A percentile compares a stretch with the other conserved stretches of the same genome.
Conservation (phyloP, 2,113 vertebrate genomes). For the Gopherus evgoodei region DNA sequence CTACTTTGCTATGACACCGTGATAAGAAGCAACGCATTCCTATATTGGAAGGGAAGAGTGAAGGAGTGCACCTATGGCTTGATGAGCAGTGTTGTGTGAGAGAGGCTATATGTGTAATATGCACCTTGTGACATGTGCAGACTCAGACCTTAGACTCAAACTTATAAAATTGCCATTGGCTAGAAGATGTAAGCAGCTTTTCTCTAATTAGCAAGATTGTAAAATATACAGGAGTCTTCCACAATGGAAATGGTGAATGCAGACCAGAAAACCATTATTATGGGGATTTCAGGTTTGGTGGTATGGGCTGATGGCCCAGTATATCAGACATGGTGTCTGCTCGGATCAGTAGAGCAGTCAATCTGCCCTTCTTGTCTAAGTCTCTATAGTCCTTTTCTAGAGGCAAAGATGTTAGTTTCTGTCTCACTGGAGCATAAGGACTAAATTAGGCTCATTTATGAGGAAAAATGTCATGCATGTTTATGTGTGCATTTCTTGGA, state of each 20-base stretch:
- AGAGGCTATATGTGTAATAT: neutral
- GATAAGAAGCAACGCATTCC: neutral
- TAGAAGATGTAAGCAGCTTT: slow-evolving; percentile 58
- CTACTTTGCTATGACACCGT: neutral
- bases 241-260: neutral
- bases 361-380: neutral
- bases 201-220: slow-evolving; percentile 19
- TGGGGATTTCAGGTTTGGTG: slow-evolving; percentile 7
- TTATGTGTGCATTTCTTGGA: no score
- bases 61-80: neutral
- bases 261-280: slow-evolving; percentile 39
- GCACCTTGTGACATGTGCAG: neutral
- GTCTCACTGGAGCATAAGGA: neutral
- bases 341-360: neutral
- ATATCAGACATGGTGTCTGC: neutral
- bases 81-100: neutral
- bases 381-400: neutral
- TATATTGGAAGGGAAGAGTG: neutral
- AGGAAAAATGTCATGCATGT: no score
- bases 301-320: neutral
- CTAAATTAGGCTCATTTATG: no score
- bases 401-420: neutral
- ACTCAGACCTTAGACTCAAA: neutral
- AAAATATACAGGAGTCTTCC: neutral
- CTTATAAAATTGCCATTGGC: neutral